Conservation (phyloP, 2,888 invertebrate species). For the Rapana venosa region DNA sequence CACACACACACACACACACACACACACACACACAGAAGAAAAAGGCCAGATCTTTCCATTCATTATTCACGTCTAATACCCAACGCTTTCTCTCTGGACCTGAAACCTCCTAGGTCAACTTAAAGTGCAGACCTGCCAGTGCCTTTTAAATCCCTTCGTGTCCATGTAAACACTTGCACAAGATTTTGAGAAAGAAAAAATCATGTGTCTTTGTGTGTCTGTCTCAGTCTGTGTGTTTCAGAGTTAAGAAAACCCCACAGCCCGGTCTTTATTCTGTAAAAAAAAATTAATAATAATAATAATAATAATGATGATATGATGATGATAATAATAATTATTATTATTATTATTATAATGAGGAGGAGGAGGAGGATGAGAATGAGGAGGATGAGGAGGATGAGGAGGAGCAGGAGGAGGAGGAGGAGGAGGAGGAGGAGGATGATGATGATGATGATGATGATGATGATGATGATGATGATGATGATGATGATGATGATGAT, state of each 20-base stretch:
- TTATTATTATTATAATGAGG: not conserved
- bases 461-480: not conserved
- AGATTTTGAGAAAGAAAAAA: no score
- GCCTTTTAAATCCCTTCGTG: not conserved
- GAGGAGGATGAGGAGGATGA: not conserved
- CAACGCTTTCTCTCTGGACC: not conserved
- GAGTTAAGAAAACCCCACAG: no score
- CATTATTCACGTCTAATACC: not conserved
- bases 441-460: not conserved
- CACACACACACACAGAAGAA: not conserved
- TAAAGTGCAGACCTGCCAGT: not conserved
- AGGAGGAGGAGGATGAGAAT: not conserved
- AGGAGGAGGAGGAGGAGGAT: not conserved
- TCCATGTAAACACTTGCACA: not conserved
- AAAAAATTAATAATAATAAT: not conserved
- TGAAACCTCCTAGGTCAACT: not conserved
- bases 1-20: not conserved
- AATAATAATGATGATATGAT: not conserved
- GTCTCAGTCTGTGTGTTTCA: not conserved
- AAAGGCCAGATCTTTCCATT: not conserved
- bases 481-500: not conserved
- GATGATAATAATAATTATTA: not conserved
- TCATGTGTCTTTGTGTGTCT: not conserved
- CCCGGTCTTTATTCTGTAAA: no score
- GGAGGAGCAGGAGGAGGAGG: not conserved